These are phyloP conservation scores for Benthosema pterotum DNA, from an alignment of 2,797 vertebrate genomes.

Conservation along the genomic window DNA sequence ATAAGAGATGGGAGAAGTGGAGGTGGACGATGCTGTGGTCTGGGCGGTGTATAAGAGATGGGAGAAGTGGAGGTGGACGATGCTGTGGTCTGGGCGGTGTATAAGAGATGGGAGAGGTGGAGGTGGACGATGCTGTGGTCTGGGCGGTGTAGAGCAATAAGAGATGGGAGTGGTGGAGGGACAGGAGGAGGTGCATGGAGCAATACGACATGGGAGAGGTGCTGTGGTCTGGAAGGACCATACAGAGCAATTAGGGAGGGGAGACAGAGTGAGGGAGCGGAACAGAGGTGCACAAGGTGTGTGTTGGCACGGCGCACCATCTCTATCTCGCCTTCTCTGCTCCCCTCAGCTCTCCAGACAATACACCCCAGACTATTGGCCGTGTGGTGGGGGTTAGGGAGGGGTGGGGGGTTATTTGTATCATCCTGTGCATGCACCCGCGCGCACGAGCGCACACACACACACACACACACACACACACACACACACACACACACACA, in stretches of 20 bases:
- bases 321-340: constrained; percentile 53
- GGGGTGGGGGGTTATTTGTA: background rate
- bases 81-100: background rate
- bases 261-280: constrained; percentile 9
- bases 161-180: constrained; percentile 11
- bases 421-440: constrained; percentile 22
- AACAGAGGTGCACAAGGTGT: constrained; percentile 32
- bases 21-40: background rate
- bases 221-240: background rate
- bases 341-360: constrained; percentile 66
- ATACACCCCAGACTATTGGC: constrained; percentile 58
- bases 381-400: constrained; percentile 21
- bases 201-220: background rate
- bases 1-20: background rate
- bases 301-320: constrained; percentile 53
- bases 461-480: constrained; percentile 14
- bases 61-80: background rate
- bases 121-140: constrained; percentile 17
- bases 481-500: constrained; percentile 6
- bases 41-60: background rate
- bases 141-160: constrained; percentile 11
- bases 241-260: constrained; percentile 21
- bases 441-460: too few relatives aligned
- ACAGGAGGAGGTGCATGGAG: background rate
- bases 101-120: constrained; percentile 6